phyloP scores from a whole-genome alignment of 2,888 invertebrate species.

The Hylaea fasciaria region DNA sequence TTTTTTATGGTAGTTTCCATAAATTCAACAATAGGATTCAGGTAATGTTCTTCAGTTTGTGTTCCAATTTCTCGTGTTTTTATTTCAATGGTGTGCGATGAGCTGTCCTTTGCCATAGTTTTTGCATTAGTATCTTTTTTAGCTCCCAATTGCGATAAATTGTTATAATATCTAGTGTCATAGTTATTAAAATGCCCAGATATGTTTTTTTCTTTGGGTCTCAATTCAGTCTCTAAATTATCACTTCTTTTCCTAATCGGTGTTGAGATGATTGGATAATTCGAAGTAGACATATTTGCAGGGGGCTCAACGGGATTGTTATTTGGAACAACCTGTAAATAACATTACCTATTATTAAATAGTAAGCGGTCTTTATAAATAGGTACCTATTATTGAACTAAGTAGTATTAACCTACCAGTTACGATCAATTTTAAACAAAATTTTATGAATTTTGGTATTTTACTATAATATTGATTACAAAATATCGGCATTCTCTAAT shows the following conservation, averaged over 20 bases:
- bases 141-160: not conserved
- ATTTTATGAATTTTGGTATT: no score
- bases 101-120: not conserved
- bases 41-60: constrained; percentile 52
- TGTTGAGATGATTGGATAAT: not conserved
- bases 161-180: not conserved
- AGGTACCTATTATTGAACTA: no score
- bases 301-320: constrained; percentile 4
- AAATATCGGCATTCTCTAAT: no score
- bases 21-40: constrained; percentile 46
- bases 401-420: no score
- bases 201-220: not conserved
- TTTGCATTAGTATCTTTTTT: not conserved
- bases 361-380: no score
- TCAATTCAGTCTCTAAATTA: not conserved
- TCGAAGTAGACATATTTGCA: constrained; percentile 7
- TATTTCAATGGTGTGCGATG: constrained; percentile 9
- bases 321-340: constrained; percentile 19
- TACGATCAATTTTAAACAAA: no score
- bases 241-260: not conserved
- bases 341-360: not conserved
- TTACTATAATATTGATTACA: no score
- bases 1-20: constrained; percentile 53
- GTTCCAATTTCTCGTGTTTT: constrained; percentile 48
- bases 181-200: not conserved